Percentiles rank a stretch among this genome's conserved stretches.
phyloP scores from a whole-genome alignment of 2,888 invertebrate species.

The Apeira syringaria region DNA sequence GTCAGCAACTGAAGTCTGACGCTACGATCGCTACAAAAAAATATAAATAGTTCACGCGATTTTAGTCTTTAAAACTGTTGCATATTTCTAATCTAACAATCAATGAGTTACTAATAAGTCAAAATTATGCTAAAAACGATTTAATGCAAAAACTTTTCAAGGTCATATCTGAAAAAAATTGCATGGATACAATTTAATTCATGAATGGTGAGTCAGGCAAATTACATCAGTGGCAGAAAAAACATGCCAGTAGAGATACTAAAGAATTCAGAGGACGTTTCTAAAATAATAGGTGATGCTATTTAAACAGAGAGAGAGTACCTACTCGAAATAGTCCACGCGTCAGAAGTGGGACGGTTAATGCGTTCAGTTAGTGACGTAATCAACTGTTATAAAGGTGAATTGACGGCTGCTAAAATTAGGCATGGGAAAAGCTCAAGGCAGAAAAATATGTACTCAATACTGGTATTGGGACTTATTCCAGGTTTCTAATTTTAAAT shows the following conservation, averaged over 20 bases:
- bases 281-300: conserved; percentile 71
- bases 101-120: conserved; percentile 17
- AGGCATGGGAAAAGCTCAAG: conserved; percentile 4
- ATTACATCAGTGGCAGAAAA: conserved; percentile 42
- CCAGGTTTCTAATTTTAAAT: no score
- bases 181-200: conserved; percentile 21
- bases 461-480: no score
- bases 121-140: conserved; percentile 1
- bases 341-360: conserved; percentile 68
- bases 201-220: conserved; percentile 29
- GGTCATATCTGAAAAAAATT: conserved; percentile 25
- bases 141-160: conserved; percentile 18
- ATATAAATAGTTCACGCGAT: conserved; percentile 66
- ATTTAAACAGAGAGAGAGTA: conserved; percentile 66
- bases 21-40: conserved; percentile 60
- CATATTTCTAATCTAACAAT: conserved; percentile 32
- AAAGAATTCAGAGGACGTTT: conserved; percentile 63
- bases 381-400: conserved; percentile 42
- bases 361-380: conserved; percentile 48
- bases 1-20: conserved; percentile 72
- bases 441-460: no score
- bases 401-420: conserved; percentile 31
- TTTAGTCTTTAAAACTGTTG: conserved; percentile 46
- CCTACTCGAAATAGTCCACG: conserved; percentile 67
- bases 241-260: conserved; percentile 41